Conservation (phyloP, 2,113 vertebrate genomes). For the Cinclus cinclus region DNA sequence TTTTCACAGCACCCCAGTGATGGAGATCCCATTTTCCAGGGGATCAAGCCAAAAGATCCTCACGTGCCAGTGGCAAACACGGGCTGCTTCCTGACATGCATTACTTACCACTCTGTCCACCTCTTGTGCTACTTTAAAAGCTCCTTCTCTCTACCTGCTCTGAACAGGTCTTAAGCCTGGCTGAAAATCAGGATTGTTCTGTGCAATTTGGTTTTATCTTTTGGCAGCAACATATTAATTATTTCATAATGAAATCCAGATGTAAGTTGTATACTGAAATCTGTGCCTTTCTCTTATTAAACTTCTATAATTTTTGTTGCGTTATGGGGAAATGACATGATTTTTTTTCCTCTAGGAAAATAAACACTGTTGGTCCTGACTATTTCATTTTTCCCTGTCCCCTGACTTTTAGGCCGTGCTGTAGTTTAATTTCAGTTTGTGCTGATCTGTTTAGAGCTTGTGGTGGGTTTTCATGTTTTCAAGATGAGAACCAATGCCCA, state of each 20-base stretch:
- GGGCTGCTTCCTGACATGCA: neutral
- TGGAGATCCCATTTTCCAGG: neutral
- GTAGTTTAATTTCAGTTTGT: neutral
- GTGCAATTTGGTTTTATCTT: neutral
- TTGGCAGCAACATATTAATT: neutral
- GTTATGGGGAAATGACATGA: neutral
- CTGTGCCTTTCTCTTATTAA: neutral
- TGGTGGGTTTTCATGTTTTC: neutral
- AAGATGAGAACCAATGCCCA: neutral
- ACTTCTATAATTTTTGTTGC: neutral
- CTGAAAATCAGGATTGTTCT: neutral
- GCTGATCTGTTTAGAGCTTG: neutral
- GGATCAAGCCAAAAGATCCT: neutral
- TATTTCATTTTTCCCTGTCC: neutral
- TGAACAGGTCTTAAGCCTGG: neutral
- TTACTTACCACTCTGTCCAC: neutral
- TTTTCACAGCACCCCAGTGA: neutral
- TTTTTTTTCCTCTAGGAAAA: neutral
- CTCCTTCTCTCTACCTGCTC: neutral
- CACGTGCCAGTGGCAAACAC: fast-evolving
- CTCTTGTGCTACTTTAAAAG: neutral
- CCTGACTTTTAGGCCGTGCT: neutral
- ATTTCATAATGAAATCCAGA: neutral
- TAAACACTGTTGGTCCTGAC: neutral
- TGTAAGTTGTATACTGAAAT: neutral